Base-by-base conservation (phyloP, 2,797 vertebrate genomes). In the Lindbergichthys nudifrons region DNA sequence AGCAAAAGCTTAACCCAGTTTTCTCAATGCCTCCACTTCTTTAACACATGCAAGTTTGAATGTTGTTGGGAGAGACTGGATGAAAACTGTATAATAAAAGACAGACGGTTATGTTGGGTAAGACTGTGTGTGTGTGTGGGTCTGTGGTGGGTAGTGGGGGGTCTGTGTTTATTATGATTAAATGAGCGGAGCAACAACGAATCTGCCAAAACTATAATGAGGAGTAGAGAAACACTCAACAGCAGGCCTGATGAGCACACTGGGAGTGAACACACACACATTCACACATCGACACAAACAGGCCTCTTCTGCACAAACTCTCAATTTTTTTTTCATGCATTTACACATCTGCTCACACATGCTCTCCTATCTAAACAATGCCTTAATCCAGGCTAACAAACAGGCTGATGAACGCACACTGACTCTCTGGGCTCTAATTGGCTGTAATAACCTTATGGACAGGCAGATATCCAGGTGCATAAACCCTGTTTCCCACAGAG, bases 391-490 rank as follows among this genome's bases (percentile, higher is more conserved):
- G 51, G 73, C 80, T 76, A 82, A 82, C 73, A 81, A 81, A 88
- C 65, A 69, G 18, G 10, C 73, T 75, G 77, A 84, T 89, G 73
- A 85, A 75, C 63, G 0, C 62, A 41, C 16, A 11, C 58, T 3
- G 46, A 45, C 42, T 81, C 70, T 65, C 61, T 62, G 41, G 67
- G 46, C 77, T 90, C 80, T 91, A 91, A 92, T 92, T 92, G 87
- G 87, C 88, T 88, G 30, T 91, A 93, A 92, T 89, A 88, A 89
- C 86, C 88, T 83, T 77, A 89, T 73, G 79, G 90, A 92, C 88
- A 92, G 88, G 89, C 92, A 92, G 81, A 91, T 88, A 87, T 91
- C 92, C 92, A 94, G 93, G 91, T 94, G 92, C 75, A 61, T 91
- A 90, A 92, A 91, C 92, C 86, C 43, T 79, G 66, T 88, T 90